These are phyloP conservation scores for Morpho deidamia DNA, from an alignment of 2,888 invertebrate genomes.

Conservation along the genomic window DNA sequence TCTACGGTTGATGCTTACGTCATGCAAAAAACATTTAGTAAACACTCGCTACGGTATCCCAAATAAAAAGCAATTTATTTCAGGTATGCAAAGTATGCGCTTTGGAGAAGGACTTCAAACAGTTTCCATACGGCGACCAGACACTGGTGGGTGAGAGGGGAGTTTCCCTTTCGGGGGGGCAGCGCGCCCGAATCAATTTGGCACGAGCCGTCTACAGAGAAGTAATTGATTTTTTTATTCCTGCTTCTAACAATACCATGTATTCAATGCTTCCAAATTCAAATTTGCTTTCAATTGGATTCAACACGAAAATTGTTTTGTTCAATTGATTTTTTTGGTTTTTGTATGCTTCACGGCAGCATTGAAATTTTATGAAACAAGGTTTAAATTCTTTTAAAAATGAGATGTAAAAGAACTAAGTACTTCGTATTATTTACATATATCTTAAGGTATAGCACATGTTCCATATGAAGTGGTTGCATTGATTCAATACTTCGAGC, in stretches of 20 bases:
- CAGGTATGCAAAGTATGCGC: constrained; percentile 73
- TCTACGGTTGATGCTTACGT: not conserved
- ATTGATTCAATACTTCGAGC: no score
- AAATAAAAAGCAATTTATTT: constrained; percentile 19
- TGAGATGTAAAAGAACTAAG: no score
- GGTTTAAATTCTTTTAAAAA: no score
- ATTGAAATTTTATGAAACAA: no score
- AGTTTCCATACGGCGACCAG: constrained; percentile 82
- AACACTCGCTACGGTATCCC: not conserved
- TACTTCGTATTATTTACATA: no score
- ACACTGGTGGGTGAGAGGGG: constrained; percentile 86
- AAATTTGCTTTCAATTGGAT: constrained; percentile 13
- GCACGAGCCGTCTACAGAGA: constrained; percentile 74
- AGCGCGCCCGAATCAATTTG: constrained; percentile 84
- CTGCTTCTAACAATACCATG: constrained; percentile 19
- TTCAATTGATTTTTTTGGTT: not conserved
- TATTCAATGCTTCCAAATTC: constrained; percentile 15
- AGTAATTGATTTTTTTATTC: constrained; percentile 48
- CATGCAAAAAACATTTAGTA: constrained; percentile 1
- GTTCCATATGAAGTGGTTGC: no score
- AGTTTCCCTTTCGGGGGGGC: constrained; percentile 84
- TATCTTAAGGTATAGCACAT: no score
- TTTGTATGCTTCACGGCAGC: not conserved
- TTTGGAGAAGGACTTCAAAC: constrained; percentile 72
- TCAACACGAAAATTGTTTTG: not conserved